A percentile compares a stretch with the other conserved stretches of the same genome.
Conservation (phyloP, 2,113 vertebrate genomes). For the Synodontis membranacea region DNA sequence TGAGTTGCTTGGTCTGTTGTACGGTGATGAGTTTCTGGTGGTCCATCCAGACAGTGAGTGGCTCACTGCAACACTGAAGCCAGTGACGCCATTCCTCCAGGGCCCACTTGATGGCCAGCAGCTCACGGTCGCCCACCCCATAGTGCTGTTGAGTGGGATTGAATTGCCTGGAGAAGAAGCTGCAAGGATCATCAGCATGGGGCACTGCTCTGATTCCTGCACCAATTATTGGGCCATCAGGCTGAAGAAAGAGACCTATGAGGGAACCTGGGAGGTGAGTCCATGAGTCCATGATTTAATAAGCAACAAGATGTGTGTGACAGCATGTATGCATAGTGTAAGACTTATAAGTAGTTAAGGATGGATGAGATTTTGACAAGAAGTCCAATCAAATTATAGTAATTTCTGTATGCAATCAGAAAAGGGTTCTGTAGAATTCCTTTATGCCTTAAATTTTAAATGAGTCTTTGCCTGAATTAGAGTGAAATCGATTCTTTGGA, state of each 20-base stretch:
- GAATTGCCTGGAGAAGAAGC: too few species aligned
- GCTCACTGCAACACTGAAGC: too few species aligned
- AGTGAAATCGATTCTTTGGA: not conserved
- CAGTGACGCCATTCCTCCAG: too few species aligned
- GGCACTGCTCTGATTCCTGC: constrained; percentile 92
- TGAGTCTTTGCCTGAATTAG: not conserved
- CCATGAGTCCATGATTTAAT: too few species aligned
- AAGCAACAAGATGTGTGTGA: not conserved
- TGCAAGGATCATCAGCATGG: constrained; percentile 96
- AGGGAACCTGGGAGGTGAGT: constrained; percentile 96
- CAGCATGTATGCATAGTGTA: not conserved
- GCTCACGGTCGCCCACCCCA: too few species aligned
- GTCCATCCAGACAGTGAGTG: too few species aligned
- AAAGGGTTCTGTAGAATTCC: not conserved
- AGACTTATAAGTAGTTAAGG: not conserved
- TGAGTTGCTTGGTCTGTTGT: too few species aligned
- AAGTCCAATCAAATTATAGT: not conserved
- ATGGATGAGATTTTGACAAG: not conserved
- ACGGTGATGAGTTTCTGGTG: too few species aligned
- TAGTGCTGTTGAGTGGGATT: too few species aligned
- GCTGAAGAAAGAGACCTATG: constrained; percentile 95
- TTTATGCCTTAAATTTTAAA: not conserved
- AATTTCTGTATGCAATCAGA: not conserved
- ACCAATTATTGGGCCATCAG: constrained; percentile 93
- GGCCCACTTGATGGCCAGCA: too few species aligned